phyloP scores from a whole-genome alignment of 2,797 vertebrate genomes.

The Cichlasoma orientale region DNA sequence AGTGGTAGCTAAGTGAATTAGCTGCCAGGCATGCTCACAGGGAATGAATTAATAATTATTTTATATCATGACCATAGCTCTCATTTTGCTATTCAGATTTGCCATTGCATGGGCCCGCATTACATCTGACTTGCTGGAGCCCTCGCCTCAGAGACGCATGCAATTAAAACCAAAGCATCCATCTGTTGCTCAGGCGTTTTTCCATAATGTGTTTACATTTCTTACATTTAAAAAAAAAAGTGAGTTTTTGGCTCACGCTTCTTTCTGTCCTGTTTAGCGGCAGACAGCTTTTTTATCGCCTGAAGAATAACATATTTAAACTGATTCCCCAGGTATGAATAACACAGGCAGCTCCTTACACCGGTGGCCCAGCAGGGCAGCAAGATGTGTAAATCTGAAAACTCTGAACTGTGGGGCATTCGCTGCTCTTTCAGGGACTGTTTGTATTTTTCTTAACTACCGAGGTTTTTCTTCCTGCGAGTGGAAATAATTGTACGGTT shows the following conservation, averaged over 20 bases:
- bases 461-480: background rate
- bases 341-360: slow-evolving; percentile 1
- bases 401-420: background rate
- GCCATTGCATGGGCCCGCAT: background rate
- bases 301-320: slow-evolving; percentile 4
- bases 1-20: slow-evolving; percentile 5
- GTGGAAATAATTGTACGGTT: background rate
- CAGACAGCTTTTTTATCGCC: background rate
- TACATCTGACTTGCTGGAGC: slow-evolving; percentile 5
- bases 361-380: background rate
- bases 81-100: slow-evolving; percentile 2
- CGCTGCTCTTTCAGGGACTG: background rate
- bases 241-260: background rate
- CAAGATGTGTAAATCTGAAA: background rate
- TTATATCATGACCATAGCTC: background rate
- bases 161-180: slow-evolving; percentile 25
- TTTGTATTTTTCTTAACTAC: background rate
- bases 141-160: background rate
- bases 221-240: background rate
- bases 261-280: background rate
- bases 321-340: slow-evolving; percentile 5
- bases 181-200: background rate
- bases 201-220: background rate
- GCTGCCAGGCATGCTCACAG: background rate
- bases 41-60: slow-evolving; percentile 5